Conservation (phyloP, 1,140 invertebrate species). For the Linepithema humile region DNA sequence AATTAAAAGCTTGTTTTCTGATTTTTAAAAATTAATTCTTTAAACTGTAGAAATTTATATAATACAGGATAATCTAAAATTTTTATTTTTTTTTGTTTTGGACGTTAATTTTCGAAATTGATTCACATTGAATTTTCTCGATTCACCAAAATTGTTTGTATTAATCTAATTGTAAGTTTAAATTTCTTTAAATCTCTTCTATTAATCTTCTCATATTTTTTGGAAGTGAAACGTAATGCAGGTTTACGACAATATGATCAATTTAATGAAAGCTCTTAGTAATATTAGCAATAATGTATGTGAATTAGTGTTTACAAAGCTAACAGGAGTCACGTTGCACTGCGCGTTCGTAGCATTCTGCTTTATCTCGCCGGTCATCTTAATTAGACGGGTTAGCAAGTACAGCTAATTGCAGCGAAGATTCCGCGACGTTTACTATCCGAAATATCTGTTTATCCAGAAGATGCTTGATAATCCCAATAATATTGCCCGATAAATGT, state of each 20-base stretch:
- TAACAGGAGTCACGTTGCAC: background rate
- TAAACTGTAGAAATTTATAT: too few species aligned
- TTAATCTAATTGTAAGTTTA: too few species aligned
- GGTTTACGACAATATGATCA: background rate
- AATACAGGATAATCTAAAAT: too few species aligned
- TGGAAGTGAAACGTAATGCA: background rate
- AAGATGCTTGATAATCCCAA: background rate
- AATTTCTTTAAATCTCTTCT: too few species aligned
- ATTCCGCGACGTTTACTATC: background rate
- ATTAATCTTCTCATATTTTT: too few species aligned
- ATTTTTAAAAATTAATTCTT: too few species aligned
- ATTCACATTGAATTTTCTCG: too few species aligned
- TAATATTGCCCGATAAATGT: slow-evolving; percentile 8
- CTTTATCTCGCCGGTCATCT: slow-evolving; percentile 1
- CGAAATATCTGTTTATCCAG: background rate
- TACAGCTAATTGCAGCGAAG: background rate
- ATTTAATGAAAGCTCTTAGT: too few species aligned
- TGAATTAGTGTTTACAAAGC: too few species aligned
- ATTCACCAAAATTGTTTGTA: too few species aligned
- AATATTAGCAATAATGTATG: too few species aligned
- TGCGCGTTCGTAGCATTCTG: background rate
- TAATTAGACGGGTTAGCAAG: slow-evolving; percentile 12
- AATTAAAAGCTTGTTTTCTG: too few species aligned
- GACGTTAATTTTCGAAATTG: background rate
- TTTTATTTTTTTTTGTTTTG: background rate